Conservation (phyloP, 2,888 invertebrate genomes). For the Tetramorium bicarinatum region DNA sequence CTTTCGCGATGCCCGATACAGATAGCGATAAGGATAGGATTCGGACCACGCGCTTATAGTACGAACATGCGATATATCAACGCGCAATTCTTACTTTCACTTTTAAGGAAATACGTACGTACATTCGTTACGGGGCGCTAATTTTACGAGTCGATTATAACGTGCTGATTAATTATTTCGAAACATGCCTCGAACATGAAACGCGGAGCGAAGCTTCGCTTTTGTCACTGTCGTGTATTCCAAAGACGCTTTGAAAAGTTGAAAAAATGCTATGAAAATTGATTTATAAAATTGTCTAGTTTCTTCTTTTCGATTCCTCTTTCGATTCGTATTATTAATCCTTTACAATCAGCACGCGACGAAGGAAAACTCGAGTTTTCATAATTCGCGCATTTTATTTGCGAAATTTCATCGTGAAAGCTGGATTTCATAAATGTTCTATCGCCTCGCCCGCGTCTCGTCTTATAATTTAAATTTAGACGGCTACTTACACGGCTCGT, state of each 20-base stretch:
- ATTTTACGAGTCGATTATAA: conserved; percentile 83
- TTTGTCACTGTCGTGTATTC: neutral
- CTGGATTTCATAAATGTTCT: conserved; percentile 65
- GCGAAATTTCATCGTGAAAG: conserved; percentile 50
- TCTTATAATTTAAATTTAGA: conserved; percentile 69
- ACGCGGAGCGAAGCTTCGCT: conserved; percentile 6
- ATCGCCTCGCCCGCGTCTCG: conserved; percentile 24
- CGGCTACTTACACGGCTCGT: conserved; percentile 62
- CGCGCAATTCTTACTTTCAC: conserved; percentile 74
- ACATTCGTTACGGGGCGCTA: conserved; percentile 80
- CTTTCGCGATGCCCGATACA: conserved; percentile 47
- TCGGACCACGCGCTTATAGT: conserved; percentile 56
- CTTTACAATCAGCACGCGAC: neutral
- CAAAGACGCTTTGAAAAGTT: neutral
- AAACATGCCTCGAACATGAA: conserved; percentile 64
- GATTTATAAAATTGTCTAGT: neutral
- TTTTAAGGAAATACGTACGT: conserved; percentile 71
- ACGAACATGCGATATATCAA: conserved; percentile 50
- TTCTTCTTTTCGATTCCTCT: neutral
- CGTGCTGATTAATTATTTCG: conserved; percentile 81
- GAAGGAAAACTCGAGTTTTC: neutral
- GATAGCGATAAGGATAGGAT: conserved; percentile 62
- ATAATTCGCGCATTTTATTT: neutral
- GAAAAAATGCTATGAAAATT: neutral
- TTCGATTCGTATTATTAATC: neutral